These are phyloP conservation scores for Scaptomyza reducta DNA, from an alignment of 2,888 invertebrate genomes.

Conservation along the genomic window DNA sequence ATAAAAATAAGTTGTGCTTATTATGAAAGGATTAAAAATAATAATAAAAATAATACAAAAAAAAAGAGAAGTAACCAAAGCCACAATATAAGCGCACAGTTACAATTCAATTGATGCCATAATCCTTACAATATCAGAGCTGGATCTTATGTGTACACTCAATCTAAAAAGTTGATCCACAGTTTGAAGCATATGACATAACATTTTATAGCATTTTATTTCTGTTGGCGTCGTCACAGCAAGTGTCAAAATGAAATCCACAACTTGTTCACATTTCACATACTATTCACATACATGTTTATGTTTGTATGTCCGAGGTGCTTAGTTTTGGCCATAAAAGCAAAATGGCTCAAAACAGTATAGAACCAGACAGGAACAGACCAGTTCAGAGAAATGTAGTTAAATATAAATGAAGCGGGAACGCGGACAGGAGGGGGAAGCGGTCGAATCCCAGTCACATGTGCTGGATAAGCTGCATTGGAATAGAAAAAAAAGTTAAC, in stretches of 20 bases:
- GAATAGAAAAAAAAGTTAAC: slow-evolving; percentile 45
- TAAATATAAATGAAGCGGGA: slow-evolving; percentile 6
- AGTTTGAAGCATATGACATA: slow-evolving; percentile 22
- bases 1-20: background rate
- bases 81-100: background rate
- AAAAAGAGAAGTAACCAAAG: background rate
- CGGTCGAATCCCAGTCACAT: slow-evolving; percentile 40
- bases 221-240: slow-evolving; percentile 19
- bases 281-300: slow-evolving; percentile 9
- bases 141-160: background rate
- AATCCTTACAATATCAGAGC: slow-evolving; percentile 9
- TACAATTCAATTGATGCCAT: slow-evolving; percentile 16
- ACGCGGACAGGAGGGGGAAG: background rate
- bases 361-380: slow-evolving; percentile 5
- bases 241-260: slow-evolving; percentile 60
- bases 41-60: background rate
- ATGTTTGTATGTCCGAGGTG: slow-evolving; percentile 36
- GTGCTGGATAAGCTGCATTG: slow-evolving; percentile 30
- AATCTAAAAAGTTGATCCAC: slow-evolving; percentile 22
- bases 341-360: slow-evolving; percentile 34
- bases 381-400: background rate
- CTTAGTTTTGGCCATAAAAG: slow-evolving; percentile 55
- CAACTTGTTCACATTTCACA: slow-evolving; percentile 48
- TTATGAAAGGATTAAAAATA: slow-evolving; percentile 3
- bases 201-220: slow-evolving; percentile 34